Evolutionary conservation across 2,888 invertebrate species (phyloP).

Genomic region (Chironomus tentans): DNA sequence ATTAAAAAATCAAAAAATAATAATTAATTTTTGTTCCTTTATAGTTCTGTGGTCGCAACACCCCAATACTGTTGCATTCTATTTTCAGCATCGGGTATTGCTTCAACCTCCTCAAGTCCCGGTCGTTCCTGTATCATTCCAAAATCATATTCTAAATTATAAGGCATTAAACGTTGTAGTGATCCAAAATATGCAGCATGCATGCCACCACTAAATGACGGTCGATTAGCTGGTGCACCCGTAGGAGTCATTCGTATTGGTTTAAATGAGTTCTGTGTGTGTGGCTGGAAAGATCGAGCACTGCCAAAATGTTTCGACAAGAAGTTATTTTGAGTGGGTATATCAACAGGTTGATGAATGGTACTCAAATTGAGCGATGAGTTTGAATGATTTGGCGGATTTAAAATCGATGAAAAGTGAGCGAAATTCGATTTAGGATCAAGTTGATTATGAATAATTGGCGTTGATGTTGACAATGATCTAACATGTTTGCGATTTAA

Average conservation of each 20-base stretch:
- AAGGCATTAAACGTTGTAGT: conserved; percentile 73
- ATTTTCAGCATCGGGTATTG: conserved; percentile 62
- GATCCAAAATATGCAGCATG: conserved; percentile 84
- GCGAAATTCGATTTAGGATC: conserved; percentile 27
- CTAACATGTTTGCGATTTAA: conserved; percentile 42
- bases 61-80: conserved; percentile 89
- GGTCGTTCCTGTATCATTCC: conserved; percentile 71
- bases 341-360: conserved; percentile 34
- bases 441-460: conserved; percentile 45
- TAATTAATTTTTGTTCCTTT: conserved; percentile 33
- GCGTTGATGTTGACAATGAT: conserved; percentile 60
- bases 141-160: conserved; percentile 74
- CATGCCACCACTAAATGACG: conserved; percentile 55
- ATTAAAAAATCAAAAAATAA: not conserved
- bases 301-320: conserved; percentile 70
- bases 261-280: conserved; percentile 43
- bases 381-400: conserved; percentile 37
- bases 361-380: conserved; percentile 31
- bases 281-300: conserved; percentile 65
- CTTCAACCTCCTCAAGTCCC: conserved; percentile 52
- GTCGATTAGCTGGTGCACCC: conserved; percentile 46
- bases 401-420: conserved; percentile 39
- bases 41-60: conserved; percentile 77
- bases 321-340: conserved; percentile 42
- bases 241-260: conserved; percentile 51